Evolutionary conservation across 2,888 invertebrate genomes (phyloP), one percentile per base, ranked within the genome.

Genomic region (Bimastos eiseni): DNA sequence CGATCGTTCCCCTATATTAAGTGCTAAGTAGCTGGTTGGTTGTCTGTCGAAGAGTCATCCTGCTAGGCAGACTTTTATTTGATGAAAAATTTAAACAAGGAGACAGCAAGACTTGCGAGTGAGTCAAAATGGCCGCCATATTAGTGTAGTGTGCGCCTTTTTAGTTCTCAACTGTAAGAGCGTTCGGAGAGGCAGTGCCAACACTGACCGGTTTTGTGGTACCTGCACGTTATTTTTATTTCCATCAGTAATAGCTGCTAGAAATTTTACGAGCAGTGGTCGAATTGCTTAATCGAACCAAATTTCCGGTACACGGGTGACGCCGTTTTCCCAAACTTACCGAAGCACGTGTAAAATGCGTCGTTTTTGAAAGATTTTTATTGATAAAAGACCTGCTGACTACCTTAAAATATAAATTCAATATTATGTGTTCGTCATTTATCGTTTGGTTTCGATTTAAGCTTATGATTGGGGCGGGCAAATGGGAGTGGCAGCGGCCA

Each of bases 51-150:
- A 70, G 70, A 70, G 70, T 70, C 70, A 70, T 30, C 70, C 70
- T 70, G n/a, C 70, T 70, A 70, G 70, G n/a, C n/a, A 70, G 70
- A n/a, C 70, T 70, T 70, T 70, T 70, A 70, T 70, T 70, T 70
- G 70, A n/a, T 70, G 70, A 70, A 70, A 70, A 70, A 11, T 70
- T 70, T 70, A 70, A 70, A 70, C 70, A 70, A 70, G 70, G 70
- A 70, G 70, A 70, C 70, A 70, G 70, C 70, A 70, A 70, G 70
- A 70, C 70, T n/a, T 70, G 70, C n/a, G 70, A 70, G 70, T 70
- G 70, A 70, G 70, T 70, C 70, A 70, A 70, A 70, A 70, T 70
- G 70, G 70, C 70, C 70, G 70, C 70, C 70, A 11, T 70, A n/a
- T 70, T n/a, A 4, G n/a, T 70, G 70, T 70, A 70, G 70, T 70